These are phyloP conservation scores for Morinoia aosen DNA, from an alignment of 2,888 invertebrate species.

Conservation along the genomic window DNA sequence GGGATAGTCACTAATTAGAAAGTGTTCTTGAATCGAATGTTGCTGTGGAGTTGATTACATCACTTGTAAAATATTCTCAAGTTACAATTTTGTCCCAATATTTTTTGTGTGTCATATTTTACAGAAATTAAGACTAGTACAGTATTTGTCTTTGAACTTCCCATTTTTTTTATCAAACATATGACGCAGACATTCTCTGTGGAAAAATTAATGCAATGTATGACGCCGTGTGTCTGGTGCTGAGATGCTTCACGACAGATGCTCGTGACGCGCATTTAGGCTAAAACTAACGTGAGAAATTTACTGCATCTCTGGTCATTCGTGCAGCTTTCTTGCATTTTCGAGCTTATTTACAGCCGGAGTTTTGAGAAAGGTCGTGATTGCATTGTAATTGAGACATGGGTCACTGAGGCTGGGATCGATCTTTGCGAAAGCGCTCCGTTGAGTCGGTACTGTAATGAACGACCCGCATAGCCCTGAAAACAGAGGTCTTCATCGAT, in stretches of 20 bases:
- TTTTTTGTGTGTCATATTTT: background rate
- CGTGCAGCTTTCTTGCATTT: background rate
- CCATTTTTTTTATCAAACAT: background rate
- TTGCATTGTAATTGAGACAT: slow-evolving; percentile 23
- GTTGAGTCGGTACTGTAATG: slow-evolving; percentile 2
- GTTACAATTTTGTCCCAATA: background rate
- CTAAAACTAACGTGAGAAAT: background rate
- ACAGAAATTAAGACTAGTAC: background rate
- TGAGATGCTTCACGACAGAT: background rate
- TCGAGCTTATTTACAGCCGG: background rate
- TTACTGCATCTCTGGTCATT: background rate
- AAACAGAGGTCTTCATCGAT: slow-evolving; percentile 20
- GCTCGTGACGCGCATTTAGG: background rate
- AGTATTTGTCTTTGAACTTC: background rate
- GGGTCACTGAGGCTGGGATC: background rate
- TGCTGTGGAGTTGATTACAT: too few species aligned
- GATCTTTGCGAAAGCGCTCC: background rate
- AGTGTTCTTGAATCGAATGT: too few species aligned
- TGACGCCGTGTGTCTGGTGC: background rate
- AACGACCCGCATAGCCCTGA: background rate
- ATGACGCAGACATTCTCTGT: background rate
- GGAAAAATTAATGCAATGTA: background rate
- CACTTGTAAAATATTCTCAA: too few species aligned
- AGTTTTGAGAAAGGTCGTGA: background rate
- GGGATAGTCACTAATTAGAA: too few species aligned